phyloP scores from a whole-genome alignment of 2,797 vertebrate species.

The Sternarchorhynchus goeldii region DNA sequence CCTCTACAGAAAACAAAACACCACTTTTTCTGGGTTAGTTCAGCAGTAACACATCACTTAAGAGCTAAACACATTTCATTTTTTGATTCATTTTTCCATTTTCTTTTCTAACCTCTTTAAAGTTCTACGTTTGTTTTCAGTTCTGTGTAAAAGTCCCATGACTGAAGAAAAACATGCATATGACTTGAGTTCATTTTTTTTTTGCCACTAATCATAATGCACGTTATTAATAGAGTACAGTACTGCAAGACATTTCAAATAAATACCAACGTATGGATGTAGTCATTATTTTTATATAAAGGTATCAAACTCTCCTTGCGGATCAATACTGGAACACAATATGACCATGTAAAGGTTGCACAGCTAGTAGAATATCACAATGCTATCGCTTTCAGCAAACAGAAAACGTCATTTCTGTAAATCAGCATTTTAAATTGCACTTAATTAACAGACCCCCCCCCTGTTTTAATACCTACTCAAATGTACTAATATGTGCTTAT shows the following conservation, averaged over 20 bases:
- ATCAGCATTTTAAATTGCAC: constrained; percentile 79
- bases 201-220: constrained; percentile 92
- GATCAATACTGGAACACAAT: constrained; percentile 97
- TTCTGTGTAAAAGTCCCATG: constrained; percentile 93
- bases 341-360: constrained; percentile 88
- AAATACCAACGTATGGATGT: constrained; percentile 96
- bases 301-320: constrained; percentile 90
- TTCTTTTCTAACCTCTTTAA: constrained; percentile 51
- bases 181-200: constrained; percentile 75
- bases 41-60: constrained; percentile 71
- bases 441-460: constrained; percentile 63
- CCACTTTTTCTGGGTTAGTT: constrained; percentile 75
- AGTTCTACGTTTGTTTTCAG: constrained; percentile 74
- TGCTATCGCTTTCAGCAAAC: constrained; percentile 95
- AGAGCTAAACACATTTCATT: constrained; percentile 64
- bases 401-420: constrained; percentile 84
- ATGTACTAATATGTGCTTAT: constrained; percentile 76
- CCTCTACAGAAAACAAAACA: constrained; percentile 80
- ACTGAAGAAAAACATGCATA: constrained; percentile 91
- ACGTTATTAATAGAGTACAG: constrained; percentile 91
- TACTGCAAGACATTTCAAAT: constrained; percentile 96
- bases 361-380: constrained; percentile 87
- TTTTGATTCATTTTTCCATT: constrained; percentile 32
- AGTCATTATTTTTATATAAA: constrained; percentile 87
- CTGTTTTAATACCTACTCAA: constrained; percentile 60